Evolutionary conservation across 1,140 invertebrate genomes (phyloP), one percentile per base, ranked within the genome.

Genomic region (Bacillus rossius): DNA sequence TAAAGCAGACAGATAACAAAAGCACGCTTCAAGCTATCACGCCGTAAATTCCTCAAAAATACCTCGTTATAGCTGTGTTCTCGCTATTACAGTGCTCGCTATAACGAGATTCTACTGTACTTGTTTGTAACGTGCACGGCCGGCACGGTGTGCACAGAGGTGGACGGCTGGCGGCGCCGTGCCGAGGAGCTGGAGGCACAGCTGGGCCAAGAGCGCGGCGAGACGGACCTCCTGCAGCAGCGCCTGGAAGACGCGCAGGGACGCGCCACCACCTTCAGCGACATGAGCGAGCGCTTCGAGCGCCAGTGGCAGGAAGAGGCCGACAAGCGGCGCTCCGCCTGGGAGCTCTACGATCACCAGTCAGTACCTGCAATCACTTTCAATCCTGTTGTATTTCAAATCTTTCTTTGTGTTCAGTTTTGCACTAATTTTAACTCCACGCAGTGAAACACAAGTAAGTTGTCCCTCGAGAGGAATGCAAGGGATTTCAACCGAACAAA

Each of bases 221-320:
- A 92, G 73, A 78, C 88, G 10, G 81, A 84, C 69, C 83, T 81
- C 1, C 70, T 94, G 0, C 77, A 81, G 50, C 82, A 85, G 59
- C 88, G 93, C 72, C 65, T 95, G 38, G 81, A 80, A 61, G 76
- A 82, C 37, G 74, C 84, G 1, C 84, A 86, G 60, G 80, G 87
- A 64, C 87, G 90, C 65, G 79, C 81, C 20, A 84, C 91, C 65
- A 89, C 95, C 65, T 93, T 92, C 72, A 88, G 85, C 65, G 83
- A 86, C 59, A 87, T 95, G 62, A 85, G 91, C 5, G 84, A 89
- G 66, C 82, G 80, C 47, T 77, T 91, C 5, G 93, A 96, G 70
- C 78, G 83, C 56, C 87, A 90, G 71, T 74, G 95, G 43, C 84
- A 83, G 62, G 84, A 87, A 65, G 70, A 88, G n/a, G 81, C 83